Conservation (phyloP, 2,797 vertebrate species). For the Alcedo atthis region DNA sequence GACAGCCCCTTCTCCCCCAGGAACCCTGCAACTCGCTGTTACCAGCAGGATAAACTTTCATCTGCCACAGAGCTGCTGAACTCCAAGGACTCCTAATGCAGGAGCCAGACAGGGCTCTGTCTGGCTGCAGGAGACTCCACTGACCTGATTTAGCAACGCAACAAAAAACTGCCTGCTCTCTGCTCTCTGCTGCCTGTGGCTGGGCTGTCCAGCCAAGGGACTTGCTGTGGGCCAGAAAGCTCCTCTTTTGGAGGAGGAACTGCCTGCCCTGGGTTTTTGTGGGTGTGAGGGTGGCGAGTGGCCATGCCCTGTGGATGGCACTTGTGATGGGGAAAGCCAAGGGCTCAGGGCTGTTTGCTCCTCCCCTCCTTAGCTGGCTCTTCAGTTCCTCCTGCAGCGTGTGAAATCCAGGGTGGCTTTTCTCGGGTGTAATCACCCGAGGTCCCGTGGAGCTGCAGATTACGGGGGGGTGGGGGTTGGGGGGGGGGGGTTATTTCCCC, state of each 20-base stretch:
- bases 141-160: background rate
- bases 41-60: accelerated
- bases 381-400: accelerated
- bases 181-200: background rate
- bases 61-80: accelerated
- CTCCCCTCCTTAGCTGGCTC: background rate
- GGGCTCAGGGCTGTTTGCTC: background rate
- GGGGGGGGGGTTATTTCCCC: background rate
- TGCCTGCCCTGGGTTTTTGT: accelerated
- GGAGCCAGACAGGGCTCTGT: background rate
- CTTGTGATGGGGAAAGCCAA: background rate
- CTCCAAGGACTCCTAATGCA: background rate
- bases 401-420: background rate
- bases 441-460: background rate
- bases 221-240: accelerated
- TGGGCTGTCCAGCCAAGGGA: accelerated
- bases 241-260: background rate
- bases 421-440: background rate
- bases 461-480: background rate
- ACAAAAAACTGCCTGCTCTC: background rate
- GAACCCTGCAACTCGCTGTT: accelerated
- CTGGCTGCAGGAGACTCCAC: accelerated
- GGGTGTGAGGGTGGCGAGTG: background rate
- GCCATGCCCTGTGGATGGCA: accelerated
- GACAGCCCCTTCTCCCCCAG: accelerated